Base-by-base conservation (phyloP, 2,888 invertebrate species). In the Drosophila niveifrons region DNA sequence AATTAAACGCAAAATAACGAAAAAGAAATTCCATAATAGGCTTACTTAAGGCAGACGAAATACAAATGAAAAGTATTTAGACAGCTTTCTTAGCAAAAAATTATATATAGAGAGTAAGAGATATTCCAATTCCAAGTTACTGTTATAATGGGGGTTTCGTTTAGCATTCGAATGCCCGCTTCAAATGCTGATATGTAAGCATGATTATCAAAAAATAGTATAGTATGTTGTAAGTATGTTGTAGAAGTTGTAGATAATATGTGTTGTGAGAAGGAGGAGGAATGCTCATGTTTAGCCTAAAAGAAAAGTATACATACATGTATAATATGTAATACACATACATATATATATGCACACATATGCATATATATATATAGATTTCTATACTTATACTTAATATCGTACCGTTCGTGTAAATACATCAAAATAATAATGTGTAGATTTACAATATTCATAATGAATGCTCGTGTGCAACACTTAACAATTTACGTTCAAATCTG, bases 121-220 rank as follows among this genome's bases (percentile, higher is more conserved):
- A 44, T 9, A 17, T 44, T 63, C 53, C 23, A 23, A 69, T 66
- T 83, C 66, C 69, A 52, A 56, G 52, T 48, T 63, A 13, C 56
- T 72, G 52, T 52, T 64, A 15, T 64, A 15, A 52, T 73, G 39
- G 36, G 46, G 48, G 13, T 55, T 57, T 66, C 62, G 58, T 59
- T 74, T 58, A 81, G 76, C 87, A 87, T 74, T 87, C 70, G 75
- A 88, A 78, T 77, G 66, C 76, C 69, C 72, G 67, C 68, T 82
- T 66, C 75, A 80, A 81, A 83, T 86, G 78, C 82, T 87, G 87
- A 88, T 88, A 88, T 88, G 87, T 88, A 81, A 88, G 81, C 78
- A 87, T 88, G 89, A 89, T 88, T 88, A 88, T 88, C 89, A 71
- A 84, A 73, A 73, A 75, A 76, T 76, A 69, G 61, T 66, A 66